phyloP scores from a whole-genome alignment of 2,888 invertebrate genomes.

The Cybosia mesomella region DNA sequence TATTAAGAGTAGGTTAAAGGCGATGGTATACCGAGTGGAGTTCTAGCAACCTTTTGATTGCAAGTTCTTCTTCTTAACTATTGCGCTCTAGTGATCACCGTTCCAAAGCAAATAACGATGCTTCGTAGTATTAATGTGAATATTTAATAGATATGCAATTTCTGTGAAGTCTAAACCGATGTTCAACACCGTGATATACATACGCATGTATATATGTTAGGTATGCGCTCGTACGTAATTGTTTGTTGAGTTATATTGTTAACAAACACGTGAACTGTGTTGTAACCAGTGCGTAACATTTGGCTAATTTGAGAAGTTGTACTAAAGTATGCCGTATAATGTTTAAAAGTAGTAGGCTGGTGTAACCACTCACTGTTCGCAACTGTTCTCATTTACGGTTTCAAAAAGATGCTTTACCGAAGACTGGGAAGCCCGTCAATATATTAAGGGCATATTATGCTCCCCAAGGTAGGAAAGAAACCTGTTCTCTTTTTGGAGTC shows the following conservation, averaged over 20 bases:
- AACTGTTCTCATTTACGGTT: not conserved
- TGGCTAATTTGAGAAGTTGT: not conserved
- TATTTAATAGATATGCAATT: conserved; percentile 9
- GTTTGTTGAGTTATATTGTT: conserved; percentile 2
- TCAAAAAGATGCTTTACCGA: not conserved
- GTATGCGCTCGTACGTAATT: conserved; percentile 1
- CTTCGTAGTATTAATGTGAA: not conserved
- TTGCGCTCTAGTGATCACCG: not conserved
- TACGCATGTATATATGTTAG: conserved; percentile 10
- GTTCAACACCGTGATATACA: conserved; percentile 3
- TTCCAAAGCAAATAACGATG: not conserved
- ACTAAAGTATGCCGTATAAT: not conserved
- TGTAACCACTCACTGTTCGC: not conserved
- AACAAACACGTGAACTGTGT: not conserved
- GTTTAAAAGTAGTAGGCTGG: not conserved
- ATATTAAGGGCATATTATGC: not conserved
- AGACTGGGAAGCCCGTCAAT: not conserved
- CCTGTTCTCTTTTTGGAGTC: not conserved
- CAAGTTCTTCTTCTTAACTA: not conserved
- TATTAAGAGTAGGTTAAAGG: too few relatives aligned
- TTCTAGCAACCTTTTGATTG: too few relatives aligned
- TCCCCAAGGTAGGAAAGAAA: not conserved
- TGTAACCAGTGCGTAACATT: conserved; percentile 9
- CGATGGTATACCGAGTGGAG: too few relatives aligned
- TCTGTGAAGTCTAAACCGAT: not conserved